Evolutionary conservation across 2,797 vertebrate species (phyloP), one percentile per base, ranked within the genome.

Genomic region (Cuniculus paca): DNA sequence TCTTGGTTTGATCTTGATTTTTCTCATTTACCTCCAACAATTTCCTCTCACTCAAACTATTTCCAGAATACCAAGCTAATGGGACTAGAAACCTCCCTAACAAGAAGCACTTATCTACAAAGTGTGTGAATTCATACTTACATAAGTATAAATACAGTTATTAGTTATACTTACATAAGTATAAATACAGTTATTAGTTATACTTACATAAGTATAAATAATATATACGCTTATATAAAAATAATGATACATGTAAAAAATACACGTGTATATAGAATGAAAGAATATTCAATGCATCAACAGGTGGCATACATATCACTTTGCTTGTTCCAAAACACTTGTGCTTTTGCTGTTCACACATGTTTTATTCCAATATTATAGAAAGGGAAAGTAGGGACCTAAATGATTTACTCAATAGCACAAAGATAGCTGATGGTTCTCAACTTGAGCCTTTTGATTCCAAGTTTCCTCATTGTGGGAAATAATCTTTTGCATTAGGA

Each of bases 1-100:
- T 84, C 48, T 88, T 79, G 36, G 56, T 52, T 56, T 83, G 79
- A 89, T 6, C 7, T 83, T 89, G 39, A 77, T 63, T 42, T 72
- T 94, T 91, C 65, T 22, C 19, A 77, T 86, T 93, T 74, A 85
- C 13, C 31, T 75, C 61, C 20, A 95, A 36, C 48, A 84, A 61
- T 19, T 92, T 92, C n/a, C 36, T 88, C 34, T 95, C 26, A 83
- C 28, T 88, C 84, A 10, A 6, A 34, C 11, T 26, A 8, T n/a
- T 88, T 45, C 75, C 79, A 82, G 50, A 90, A 81, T 56, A 14
- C 34, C 24, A 90, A 78, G 1, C 0, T 24, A 87, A 60, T n/a
- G 45, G 12, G 12, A 7, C 14, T 72, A 81, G 8, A 82, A 92
- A 2, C 17, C 42, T 34, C 34, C 6, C 48, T 19, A 65, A 42